These are phyloP conservation scores for Coreius guichenoti DNA, from an alignment of 2,797 vertebrate genomes.

Conservation along the genomic window DNA sequence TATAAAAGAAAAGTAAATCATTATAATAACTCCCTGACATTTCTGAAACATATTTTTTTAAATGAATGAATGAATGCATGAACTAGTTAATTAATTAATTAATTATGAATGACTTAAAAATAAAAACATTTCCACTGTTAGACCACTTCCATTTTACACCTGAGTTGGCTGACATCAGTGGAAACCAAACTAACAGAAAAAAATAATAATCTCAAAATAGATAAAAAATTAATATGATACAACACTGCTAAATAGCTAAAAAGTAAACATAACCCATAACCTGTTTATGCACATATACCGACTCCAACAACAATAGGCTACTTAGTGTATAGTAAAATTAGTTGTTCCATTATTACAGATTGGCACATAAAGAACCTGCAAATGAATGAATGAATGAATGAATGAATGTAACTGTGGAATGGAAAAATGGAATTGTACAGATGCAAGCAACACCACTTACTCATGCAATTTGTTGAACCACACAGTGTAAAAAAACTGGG, in stretches of 20 bases:
- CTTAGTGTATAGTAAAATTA: not conserved
- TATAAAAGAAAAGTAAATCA: not conserved
- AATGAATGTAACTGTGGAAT: not conserved
- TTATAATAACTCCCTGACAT: not conserved
- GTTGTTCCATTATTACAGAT: not conserved
- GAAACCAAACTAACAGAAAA: not conserved
- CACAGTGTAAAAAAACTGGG: not conserved
- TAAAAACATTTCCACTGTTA: not conserved
- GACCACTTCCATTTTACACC: not conserved
- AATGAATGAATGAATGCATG: too few relatives aligned
- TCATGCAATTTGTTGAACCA: not conserved
- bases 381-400: not conserved
- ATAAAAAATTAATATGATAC: not conserved
- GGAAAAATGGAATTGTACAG: not conserved
- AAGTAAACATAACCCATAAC: not conserved
- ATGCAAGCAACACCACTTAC: not conserved
- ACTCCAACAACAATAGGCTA: too few relatives aligned
- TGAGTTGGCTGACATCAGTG: not conserved
- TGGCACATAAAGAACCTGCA: not conserved
- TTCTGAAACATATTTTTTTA: not conserved
- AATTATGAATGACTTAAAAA: not conserved
- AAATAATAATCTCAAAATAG: not conserved
- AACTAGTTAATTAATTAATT: too few relatives aligned
- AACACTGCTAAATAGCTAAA: not conserved
- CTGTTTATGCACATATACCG: not conserved